phyloP scores from a whole-genome alignment of 2,888 invertebrate genomes.

The Chaetoderma sp. region DNA sequence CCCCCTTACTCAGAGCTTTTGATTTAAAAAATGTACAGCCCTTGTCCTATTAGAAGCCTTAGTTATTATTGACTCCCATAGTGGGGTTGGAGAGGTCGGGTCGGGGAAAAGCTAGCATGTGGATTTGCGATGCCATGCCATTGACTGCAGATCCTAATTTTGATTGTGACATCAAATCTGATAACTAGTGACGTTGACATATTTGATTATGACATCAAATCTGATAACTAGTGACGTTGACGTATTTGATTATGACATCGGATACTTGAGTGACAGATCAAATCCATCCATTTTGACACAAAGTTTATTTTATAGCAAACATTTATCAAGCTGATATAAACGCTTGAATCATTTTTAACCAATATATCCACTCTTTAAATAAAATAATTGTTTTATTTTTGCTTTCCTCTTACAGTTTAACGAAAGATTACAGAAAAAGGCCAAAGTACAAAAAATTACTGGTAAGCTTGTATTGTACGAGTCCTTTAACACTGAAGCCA shows the following conservation, averaged over 20 bases:
- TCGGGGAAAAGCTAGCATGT: background rate
- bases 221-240: too few species aligned
- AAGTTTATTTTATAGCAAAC: too few species aligned
- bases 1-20: background rate
- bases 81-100: background rate
- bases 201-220: background rate
- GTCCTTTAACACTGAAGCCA: too few species aligned
- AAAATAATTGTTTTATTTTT: constrained; percentile 32
- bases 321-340: too few species aligned
- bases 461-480: constrained; percentile 52
- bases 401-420: constrained; percentile 77
- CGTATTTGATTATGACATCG: too few species aligned
- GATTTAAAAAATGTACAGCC: too few species aligned
- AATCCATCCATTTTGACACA: background rate
- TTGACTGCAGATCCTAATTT: background rate
- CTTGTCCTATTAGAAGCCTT: too few species aligned
- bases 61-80: background rate
- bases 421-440: constrained; percentile 91
- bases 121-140: background rate
- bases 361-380: constrained; percentile 1
- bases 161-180: background rate
- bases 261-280: background rate
- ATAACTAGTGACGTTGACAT: background rate
- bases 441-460: constrained; percentile 94
- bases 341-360: background rate